Evolutionary conservation across 2,888 invertebrate genomes (phyloP), one percentile per base, ranked within the genome.

Genomic region (Mylabris sibirica): DNA sequence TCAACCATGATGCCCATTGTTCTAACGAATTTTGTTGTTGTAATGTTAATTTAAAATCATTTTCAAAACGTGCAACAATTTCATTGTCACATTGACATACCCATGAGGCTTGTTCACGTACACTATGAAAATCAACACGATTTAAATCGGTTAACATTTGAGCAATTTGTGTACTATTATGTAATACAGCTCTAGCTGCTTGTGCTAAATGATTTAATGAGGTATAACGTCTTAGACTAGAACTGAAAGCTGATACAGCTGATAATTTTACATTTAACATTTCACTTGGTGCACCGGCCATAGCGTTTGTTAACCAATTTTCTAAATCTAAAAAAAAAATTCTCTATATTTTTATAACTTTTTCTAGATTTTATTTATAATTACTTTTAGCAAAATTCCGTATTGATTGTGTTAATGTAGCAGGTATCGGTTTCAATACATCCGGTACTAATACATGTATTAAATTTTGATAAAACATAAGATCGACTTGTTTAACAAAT

Each of bases 1-100:
- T 98, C 78, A 99, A 88, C 99, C 99, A 99, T 64, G 91, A 90
- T 30, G 98, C 98, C 99, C 99, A 99, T 84, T 98, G 95, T 84
- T 98, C 98, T 76, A 99, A 87, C 1, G 96, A 92, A 78, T 96
- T 95, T 84, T 97, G 96, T 81, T 96, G 95, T 71, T 96, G 95
- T 62, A 97, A 86, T 0, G 95, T 95, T n/a, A 93, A 89, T 85
- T 94, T 94, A 84, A 99, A 99, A 84, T 98, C 97, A 38, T 93
- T 92, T 81, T 98, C 97, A 65, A 99, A 89, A 65, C 93, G 90
- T 0, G 84, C 83, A 62, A 96, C 91, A 70, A 89, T 87, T 20
- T 91, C 89, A 74, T 94, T 92, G 80, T 95, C 95, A 86, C 98
- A 99, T 79, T 97, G 95, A 84, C 98, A 99, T 9, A 99, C 98